phyloP scores from a whole-genome alignment of 2,113 vertebrate genomes.

The Myotis davidii region DNA sequence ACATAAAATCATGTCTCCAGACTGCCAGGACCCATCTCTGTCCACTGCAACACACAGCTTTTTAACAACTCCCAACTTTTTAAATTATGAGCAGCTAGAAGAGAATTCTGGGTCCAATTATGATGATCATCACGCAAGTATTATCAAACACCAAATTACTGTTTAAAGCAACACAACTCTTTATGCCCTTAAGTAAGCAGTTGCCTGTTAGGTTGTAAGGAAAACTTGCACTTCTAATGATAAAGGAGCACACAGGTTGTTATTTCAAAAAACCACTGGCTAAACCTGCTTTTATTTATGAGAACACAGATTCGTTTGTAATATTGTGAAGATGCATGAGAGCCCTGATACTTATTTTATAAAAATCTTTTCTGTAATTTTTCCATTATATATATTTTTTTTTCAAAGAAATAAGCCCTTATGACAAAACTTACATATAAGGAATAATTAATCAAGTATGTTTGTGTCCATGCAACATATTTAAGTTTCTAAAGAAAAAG shows the following conservation, averaged over 20 bases:
- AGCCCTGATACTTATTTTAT: constrained; percentile 55
- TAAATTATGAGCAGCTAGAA: not conserved
- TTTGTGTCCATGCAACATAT: constrained; percentile 50
- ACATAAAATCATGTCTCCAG: not conserved
- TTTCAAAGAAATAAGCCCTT: constrained; percentile 58
- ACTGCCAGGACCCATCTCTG: not conserved
- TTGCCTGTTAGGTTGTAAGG: not conserved
- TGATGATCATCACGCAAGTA: not conserved
- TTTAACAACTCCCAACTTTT: not conserved
- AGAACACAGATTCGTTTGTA: constrained; percentile 70
- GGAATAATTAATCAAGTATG: constrained; percentile 27
- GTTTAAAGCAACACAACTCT: not conserved
- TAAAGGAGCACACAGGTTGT: constrained; percentile 63
- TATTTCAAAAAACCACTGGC: constrained; percentile 70
- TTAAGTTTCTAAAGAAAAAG: constrained; percentile 43
- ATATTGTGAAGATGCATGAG: constrained; percentile 69
- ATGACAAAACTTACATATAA: not conserved
- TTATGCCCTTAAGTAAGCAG: not conserved
- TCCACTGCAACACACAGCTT: not conserved
- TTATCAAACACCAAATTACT: not conserved
- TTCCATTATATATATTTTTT: not conserved
- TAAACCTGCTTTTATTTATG: constrained; percentile 71
- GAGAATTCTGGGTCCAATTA: not conserved
- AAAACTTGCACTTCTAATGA: constrained; percentile 1
- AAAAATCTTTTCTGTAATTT: constrained; percentile 50